Percentiles rank a stretch among this genome's conserved stretches.
Evolutionary conservation across 2,888 invertebrate species (phyloP).

Genomic region (Scelioninae gen. 1): DNA sequence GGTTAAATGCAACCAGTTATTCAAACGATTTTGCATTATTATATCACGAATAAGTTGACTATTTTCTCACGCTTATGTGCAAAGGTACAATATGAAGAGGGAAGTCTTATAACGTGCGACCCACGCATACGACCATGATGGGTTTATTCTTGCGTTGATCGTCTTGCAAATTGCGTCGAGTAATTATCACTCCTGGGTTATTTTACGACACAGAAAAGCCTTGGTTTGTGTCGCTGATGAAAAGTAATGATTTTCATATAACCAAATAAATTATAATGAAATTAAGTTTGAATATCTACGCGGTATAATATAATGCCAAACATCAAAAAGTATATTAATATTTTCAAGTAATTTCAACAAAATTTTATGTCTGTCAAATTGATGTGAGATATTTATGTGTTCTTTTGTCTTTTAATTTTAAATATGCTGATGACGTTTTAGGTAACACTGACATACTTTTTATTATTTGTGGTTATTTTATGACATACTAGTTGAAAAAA

Average conservation of each 20-base stretch:
- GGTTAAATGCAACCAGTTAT: constrained; percentile 53
- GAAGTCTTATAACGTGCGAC: constrained; percentile 66
- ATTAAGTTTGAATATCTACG: too few relatives aligned
- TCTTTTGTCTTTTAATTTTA: neutral
- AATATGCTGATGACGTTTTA: constrained; percentile 13
- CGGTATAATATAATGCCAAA: too few relatives aligned
- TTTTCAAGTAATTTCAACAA: too few relatives aligned
- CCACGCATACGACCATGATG: constrained; percentile 61
- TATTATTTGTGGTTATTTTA: constrained; percentile 25
- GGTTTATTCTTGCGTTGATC: constrained; percentile 57
- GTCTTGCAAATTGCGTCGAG: constrained; percentile 51
- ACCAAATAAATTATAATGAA: too few relatives aligned
- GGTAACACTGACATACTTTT: constrained; percentile 42
- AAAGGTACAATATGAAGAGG: constrained; percentile 57
- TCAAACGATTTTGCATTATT: constrained; percentile 66
- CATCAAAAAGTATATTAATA: too few relatives aligned
- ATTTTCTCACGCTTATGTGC: constrained; percentile 70
- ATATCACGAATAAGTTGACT: constrained; percentile 60
- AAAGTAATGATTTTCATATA: too few relatives aligned
- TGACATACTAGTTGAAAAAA: constrained; percentile 17
- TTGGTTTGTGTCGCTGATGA: constrained; percentile 17
- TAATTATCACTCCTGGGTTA: constrained; percentile 48
- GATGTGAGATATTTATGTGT: too few relatives aligned
- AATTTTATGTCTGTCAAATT: too few relatives aligned
- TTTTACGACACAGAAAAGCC: constrained; percentile 42